Base-by-base conservation (phyloP, 2,888 invertebrate genomes). In the Rhorus exstirpatorius region DNA sequence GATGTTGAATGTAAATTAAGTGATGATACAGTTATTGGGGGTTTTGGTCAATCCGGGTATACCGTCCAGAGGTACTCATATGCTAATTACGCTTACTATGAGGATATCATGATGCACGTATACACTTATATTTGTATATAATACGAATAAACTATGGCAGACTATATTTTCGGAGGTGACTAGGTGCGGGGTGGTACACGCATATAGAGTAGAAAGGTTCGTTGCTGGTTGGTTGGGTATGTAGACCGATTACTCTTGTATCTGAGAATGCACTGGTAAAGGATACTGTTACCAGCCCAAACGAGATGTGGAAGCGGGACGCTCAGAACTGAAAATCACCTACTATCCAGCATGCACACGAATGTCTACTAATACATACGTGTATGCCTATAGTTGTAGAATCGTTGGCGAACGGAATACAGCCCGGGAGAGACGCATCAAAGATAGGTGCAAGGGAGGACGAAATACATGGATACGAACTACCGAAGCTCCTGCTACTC, bases 301-400 rank as follows among this genome's bases (percentile, higher is more conserved):
- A 35, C 24, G 61, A 14, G 17, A 72, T 21, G 38, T 17, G 46
- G 17, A 68, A 61, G 81, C 51, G 46, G 41, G 60, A 60, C 14
- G 35, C 26, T 41, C 31, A 26, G 35, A 55, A 67, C 63, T 38
- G 51, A 65, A 41, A 58, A 60, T n/a, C 17, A 46, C 8, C 35
- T 7, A 19, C 14, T 38, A 63, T n/a, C n/a, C n/a, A 46, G 38
- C 44, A 24, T 61, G 72, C 68, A 61, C 31, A 68, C 46, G 68
- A 77, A 74, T 51, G 26, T 51, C 3, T 53, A n/a, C 61, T 21
- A 8, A 12, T 44, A 60, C 68, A 72, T 46, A 49, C 38, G 46
- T 19, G 46, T 26, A 24, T 31, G 55, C 55, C 67, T 49, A 21
- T 26, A 14, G 21, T 49, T 17, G 38, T 38, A 49, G 17, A 67